Base-by-base conservation (phyloP, 2,113 vertebrate genomes). In the Calyptomena viridis region DNA sequence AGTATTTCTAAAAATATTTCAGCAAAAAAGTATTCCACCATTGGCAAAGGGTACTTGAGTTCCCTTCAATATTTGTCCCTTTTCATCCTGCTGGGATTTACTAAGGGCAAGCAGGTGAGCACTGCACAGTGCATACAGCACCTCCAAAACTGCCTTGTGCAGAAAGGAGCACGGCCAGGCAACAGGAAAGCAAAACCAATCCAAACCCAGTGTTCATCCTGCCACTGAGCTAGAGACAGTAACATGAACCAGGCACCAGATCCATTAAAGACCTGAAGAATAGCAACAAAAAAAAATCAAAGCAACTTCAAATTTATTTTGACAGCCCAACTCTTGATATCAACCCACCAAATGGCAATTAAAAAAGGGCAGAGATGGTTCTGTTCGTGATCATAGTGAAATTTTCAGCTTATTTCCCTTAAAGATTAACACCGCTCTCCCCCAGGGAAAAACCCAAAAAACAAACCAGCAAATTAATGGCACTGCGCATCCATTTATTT, bases 1-100 rank as follows among this genome's bases (percentile, higher is more conserved):
- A 93, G 37, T 37, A 84, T 82, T 83, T 80, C 94, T 94, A 94
- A 93, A 93, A 93, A 91, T 88, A 92, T 0, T 55, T 5, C 23
- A 11, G 58, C 47, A 52, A 53, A 53, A 46, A 91, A 68, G 62
- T 16, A 31, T 53, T 87, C 53, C 2, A 2, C 46, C 31, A 6
- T 3, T 31, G 30, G 69, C 2, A 2, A 63, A 87, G 73, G 27
- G 15, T 66, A 27, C 55, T 62, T 12, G 0, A 16, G 62, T 66
- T 35, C 23, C 63, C 46, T 66, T 39, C 37, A 85, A 42, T 13
- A 74, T 16, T 56, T 18, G 9, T 31, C 73, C 53, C 25, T 50
- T 72, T 76, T 44, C 35, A 42, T 53, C 42, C 82, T 6, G 1
- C 27, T 44, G 52, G 78, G 68, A 77, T 78, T 78, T 59, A 53